Evolutionary conservation across 2,888 invertebrate genomes (phyloP).

Genomic region (Lamellibrachia columna): DNA sequence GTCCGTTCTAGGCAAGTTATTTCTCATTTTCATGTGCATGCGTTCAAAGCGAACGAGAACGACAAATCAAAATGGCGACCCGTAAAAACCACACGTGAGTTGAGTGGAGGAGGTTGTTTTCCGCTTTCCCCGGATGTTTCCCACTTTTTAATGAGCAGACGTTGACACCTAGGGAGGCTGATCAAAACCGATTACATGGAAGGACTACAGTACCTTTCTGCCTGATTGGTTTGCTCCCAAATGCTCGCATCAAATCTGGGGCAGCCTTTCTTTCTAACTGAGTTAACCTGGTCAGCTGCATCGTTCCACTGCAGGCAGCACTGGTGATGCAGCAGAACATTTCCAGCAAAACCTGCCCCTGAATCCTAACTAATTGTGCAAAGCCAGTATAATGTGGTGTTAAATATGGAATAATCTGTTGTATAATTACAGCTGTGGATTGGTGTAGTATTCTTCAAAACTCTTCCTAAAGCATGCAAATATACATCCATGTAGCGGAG

Average conservation of each 20-base stretch:
- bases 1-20: too few relatives aligned
- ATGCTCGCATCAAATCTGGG: neutral
- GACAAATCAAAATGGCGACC: too few relatives aligned
- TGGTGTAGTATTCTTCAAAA: neutral
- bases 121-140: too few relatives aligned
- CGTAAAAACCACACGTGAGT: too few relatives aligned
- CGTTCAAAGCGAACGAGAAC: too few relatives aligned
- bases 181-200: neutral
- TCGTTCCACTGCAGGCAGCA: neutral
- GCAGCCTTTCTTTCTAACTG: constrained; percentile 10
- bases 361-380: neutral
- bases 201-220: neutral
- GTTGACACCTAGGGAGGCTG: neutral
- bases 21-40: too few relatives aligned
- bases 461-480: too few relatives aligned
- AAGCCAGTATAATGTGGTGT: neutral
- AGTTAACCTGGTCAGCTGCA: neutral
- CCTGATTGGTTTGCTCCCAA: neutral
- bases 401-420: neutral
- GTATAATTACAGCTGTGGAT: neutral
- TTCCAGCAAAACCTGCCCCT: neutral
- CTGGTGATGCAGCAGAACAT: neutral
- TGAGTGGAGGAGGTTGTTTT: too few relatives aligned
- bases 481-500: neutral
- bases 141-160: too few relatives aligned